These are phyloP conservation scores for Hypotaenidia philippensis DNA, from an alignment of 2,797 vertebrate species.

Conservation along the genomic window DNA sequence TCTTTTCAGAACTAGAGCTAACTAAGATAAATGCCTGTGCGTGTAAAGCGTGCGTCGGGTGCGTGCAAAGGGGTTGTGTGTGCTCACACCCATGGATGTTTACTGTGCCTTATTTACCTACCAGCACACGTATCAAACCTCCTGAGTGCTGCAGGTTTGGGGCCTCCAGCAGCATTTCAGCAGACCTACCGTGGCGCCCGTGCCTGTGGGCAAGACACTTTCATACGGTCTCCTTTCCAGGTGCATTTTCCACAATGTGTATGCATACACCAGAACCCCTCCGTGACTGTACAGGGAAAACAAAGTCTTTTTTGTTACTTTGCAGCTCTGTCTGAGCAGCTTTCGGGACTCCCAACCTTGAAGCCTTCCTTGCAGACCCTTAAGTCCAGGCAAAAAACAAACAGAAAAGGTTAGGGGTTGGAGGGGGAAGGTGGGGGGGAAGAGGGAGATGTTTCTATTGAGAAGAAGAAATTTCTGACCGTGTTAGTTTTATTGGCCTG, in stretches of 20 bases:
- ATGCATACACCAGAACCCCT: neutral
- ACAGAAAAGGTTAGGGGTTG: neutral
- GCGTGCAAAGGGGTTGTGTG: neutral
- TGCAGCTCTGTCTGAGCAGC: neutral
- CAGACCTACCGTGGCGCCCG: accelerated
- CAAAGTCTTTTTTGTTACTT: conserved; percentile 55
- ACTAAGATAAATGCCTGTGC: neutral
- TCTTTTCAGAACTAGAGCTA: neutral
- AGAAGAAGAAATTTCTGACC: conserved; percentile 64
- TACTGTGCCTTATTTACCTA: neutral
- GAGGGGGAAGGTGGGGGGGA: too few species aligned
- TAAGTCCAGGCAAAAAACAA: conserved; percentile 24
- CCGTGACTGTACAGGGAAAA: accelerated
- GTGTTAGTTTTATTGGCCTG: conserved; percentile 66
- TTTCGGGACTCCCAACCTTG: neutral
- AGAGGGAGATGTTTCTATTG: neutral
- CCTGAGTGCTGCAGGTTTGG: neutral
- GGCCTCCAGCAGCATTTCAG: neutral
- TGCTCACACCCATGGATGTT: neutral
- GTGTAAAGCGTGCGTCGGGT: neutral
- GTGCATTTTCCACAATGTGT: neutral
- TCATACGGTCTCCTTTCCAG: neutral
- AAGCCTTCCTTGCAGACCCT: neutral
- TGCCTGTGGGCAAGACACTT: neutral
- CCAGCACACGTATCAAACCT: neutral